Conservation (phyloP, 2,113 vertebrate genomes). For the Hippocampus comes region DNA sequence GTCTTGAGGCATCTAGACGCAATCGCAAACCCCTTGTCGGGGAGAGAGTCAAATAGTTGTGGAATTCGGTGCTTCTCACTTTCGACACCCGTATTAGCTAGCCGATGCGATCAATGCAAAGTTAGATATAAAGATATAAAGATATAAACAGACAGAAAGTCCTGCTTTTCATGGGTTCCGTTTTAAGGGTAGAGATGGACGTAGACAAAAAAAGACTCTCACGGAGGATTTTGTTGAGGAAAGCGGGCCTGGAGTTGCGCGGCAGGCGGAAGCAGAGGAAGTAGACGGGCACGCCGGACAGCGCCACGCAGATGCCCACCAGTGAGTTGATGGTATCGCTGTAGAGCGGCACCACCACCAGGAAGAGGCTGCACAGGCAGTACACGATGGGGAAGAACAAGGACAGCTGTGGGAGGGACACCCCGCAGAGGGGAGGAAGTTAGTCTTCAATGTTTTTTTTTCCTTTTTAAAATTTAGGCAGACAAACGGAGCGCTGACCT, state of each 20-base stretch:
- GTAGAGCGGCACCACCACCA: slow-evolving; percentile 78
- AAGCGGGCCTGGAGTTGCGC: slow-evolving; percentile 67
- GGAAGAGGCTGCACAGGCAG: slow-evolving; percentile 75
- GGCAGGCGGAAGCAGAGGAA: slow-evolving; percentile 73
- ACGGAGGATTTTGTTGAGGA: slow-evolving; percentile 62
- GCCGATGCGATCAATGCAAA: too few relatives aligned
- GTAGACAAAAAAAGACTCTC: slow-evolving; percentile 22
- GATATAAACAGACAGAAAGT: not conserved
- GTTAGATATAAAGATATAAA: too few relatives aligned
- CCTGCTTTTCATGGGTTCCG: too few relatives aligned
- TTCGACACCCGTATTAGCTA: too few relatives aligned
- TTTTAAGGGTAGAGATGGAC: not conserved
- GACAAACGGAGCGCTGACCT: slow-evolving; percentile 51
- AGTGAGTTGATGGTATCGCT: slow-evolving; percentile 79
- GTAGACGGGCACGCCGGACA: slow-evolving; percentile 76
- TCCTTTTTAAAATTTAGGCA: too few relatives aligned
- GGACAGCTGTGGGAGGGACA: slow-evolving; percentile 58
- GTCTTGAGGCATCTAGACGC: too few relatives aligned
- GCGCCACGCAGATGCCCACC: slow-evolving; percentile 74
- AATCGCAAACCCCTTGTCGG: not conserved
- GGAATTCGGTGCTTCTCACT: too few relatives aligned
- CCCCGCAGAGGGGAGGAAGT: not conserved
- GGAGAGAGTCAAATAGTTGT: too few relatives aligned
- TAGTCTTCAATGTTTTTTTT: too few relatives aligned
- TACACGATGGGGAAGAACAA: slow-evolving; percentile 80